These are phyloP conservation scores for Carollia perspicillata DNA, from an alignment of 2,113 vertebrate species.

Conservation along the genomic window DNA sequence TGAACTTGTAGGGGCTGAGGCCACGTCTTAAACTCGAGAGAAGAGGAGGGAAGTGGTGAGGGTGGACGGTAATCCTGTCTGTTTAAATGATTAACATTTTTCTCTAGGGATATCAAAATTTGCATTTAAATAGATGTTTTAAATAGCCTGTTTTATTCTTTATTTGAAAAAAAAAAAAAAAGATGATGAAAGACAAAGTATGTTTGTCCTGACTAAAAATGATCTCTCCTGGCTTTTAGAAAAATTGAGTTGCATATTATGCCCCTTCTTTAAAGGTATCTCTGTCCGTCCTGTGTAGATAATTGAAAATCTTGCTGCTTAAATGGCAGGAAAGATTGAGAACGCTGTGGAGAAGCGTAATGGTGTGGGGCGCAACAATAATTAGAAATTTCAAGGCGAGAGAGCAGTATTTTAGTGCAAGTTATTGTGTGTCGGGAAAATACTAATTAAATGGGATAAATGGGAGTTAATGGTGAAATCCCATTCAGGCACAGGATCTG, in stretches of 20 bases:
- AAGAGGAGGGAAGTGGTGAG: neutral
- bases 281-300: slow-evolving; percentile 83
- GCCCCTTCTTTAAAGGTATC: slow-evolving; percentile 86
- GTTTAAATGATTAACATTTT: slow-evolving; percentile 81
- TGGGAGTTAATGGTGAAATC: slow-evolving; percentile 85
- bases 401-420: slow-evolving; percentile 77
- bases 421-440: slow-evolving; percentile 86
- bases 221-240: slow-evolving; percentile 84
- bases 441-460: slow-evolving; percentile 87
- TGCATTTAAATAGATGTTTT: slow-evolving; percentile 89
- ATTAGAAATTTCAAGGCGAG: slow-evolving; percentile 84
- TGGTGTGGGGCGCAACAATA: slow-evolving; percentile 79
- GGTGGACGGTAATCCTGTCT: slow-evolving; percentile 76
- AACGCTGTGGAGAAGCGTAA: slow-evolving; percentile 66
- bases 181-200: slow-evolving; percentile 83
- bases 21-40: slow-evolving; percentile 60
- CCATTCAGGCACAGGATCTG: slow-evolving; percentile 77
- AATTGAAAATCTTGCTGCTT: slow-evolving; percentile 85
- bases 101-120: slow-evolving; percentile 82
- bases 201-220: slow-evolving; percentile 86
- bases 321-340: slow-evolving; percentile 79
- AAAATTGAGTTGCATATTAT: slow-evolving; percentile 86
- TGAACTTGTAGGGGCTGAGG: neutral
- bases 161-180: slow-evolving; percentile 81
- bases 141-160: slow-evolving; percentile 86